Percentiles rank a stretch among this genome's conserved stretches.
These are phyloP conservation scores for Marronus borbonicus DNA, from an alignment of 2,888 invertebrate genomes.

Conservation along the genomic window DNA sequence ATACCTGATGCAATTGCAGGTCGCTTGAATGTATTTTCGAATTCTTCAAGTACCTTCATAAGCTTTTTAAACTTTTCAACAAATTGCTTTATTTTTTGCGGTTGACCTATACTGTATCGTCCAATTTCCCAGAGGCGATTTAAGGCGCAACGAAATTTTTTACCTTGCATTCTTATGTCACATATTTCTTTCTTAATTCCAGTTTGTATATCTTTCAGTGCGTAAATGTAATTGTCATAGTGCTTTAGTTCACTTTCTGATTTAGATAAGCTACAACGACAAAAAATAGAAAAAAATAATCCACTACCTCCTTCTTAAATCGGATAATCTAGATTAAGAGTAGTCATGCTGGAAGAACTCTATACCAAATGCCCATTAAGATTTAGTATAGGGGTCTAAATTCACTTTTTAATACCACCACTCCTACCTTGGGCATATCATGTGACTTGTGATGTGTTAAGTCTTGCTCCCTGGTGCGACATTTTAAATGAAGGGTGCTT, in stretches of 20 bases:
- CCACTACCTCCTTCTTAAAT: no score
- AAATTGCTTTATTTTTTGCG: not conserved
- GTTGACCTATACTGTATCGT: not conserved
- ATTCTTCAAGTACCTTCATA: constrained; percentile 23
- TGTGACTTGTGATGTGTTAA: no score
- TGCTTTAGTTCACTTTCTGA: constrained; percentile 44
- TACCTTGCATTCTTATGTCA: constrained; percentile 37
- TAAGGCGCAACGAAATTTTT: constrained; percentile 7
- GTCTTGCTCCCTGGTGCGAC: no score
- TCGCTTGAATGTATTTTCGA: constrained; percentile 6
- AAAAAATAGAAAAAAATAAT: no score
- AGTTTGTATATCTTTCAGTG: constrained; percentile 41
- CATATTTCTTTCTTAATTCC: constrained; percentile 39
- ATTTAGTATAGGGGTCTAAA: no score
- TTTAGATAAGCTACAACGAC: constrained; percentile 29
- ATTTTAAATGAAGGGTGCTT: no score
- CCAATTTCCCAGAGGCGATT: constrained; percentile 14
- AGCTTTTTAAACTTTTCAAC: not conserved
- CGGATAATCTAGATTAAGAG: no score
- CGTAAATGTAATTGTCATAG: constrained; percentile 20
- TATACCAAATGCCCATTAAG: no score
- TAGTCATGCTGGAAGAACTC: no score
- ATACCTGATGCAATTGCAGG: constrained; percentile 9
- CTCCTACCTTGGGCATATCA: no score
- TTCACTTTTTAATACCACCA: no score